Evolutionary conservation across 2,113 vertebrate species (phyloP), one percentile per base, ranked within the genome.

Genomic region (Elephantulus edwardii): DNA sequence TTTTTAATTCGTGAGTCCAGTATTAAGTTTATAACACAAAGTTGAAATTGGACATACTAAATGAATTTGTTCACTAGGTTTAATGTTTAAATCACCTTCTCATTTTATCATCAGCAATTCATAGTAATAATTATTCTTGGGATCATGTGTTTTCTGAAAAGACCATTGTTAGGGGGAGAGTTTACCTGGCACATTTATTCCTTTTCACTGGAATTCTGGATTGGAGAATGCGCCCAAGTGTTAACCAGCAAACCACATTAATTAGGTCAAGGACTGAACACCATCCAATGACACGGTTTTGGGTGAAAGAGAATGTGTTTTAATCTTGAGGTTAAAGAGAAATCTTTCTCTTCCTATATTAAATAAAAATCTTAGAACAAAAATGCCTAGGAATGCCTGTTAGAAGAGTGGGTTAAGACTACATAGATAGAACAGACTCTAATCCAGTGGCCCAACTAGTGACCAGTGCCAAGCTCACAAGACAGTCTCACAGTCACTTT

Each of bases 221-320:
- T 9, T 17, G 35, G 22, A 86, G 40, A 79, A 72, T 2, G 58
- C 22, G 58, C 0, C 7, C 1, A 30, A 33, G 60, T 33, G 33
- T 91, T 48, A 16, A 14, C 48, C 30, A 64, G 38, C 35, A 52
- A 54, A 50, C n/a, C 38, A 9, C 38, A n/a, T 62, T 48, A 68
- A 20, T 40, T 62, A 62, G 33, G 19, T 33, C 46, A 38, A 86
- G 46, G 48, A 88, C 16, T 6, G 30, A 77, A 78, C 72, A 44
- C 7, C 24, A 22, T 52, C 54, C 19, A 28, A 8, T 56, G 58
- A 75, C 3, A 6, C 84, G 46, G n/a, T 70, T 83, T 87, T 77
- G 50, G 60, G 56, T 89, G 74, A 62, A 70, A 75, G 60, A 84
- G 22, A 81, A 68, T 87, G 38, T 76, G 79, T 52, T n/a, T 84